Base-by-base conservation (phyloP, 1,140 invertebrate genomes). In the Hermetia illucens region DNA sequence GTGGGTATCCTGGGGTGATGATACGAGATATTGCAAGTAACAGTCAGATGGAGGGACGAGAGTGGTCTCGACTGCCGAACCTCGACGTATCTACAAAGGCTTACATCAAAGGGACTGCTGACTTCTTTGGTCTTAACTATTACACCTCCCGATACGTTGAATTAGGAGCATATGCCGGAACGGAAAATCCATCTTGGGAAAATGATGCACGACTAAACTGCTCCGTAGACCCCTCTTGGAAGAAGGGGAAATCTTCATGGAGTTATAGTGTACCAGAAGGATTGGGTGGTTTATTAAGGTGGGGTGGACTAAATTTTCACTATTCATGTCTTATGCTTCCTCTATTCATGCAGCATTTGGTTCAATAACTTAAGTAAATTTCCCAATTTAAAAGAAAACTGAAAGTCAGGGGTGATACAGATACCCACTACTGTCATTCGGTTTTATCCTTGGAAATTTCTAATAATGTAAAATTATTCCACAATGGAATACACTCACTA, bases 1-100 rank as follows among this genome's bases (percentile, higher is more conserved):
- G 76, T 13, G 70, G 74, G 35, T 79, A 77, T 53, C 74, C 75
- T 2, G 43, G 51, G 21, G 47, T 65, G 0, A 74, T 78, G 71
- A 48, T 65, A 9, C 60, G 65, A 38, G 64, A 63, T 17, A 58
- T 72, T 2, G 64, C 53, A 3, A 51, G 51, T 10, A 62, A 64
- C 39, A 72, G 70, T 45, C 40, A 41, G 32, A 46, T 45, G 1
- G 69, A 72, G 47, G 64, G 66, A 36, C 51, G 66, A 4, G 22
- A 42, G 5, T 55, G 51, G 17, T 52, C 67, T 3, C 61, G 70
- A 16, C 46, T 72, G 6, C 62, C 68, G 21, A 59, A 61, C 36
- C 68, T 72, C 36, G 61, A 61, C 10, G 45, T 52, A 8, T 59
- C 65, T 31, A 65, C 66, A 60, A 63, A 59, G 13, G 54, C 63